These are phyloP conservation scores for Parascotia fuliginaria DNA, from an alignment of 2,888 invertebrate genomes.

Conservation along the genomic window DNA sequence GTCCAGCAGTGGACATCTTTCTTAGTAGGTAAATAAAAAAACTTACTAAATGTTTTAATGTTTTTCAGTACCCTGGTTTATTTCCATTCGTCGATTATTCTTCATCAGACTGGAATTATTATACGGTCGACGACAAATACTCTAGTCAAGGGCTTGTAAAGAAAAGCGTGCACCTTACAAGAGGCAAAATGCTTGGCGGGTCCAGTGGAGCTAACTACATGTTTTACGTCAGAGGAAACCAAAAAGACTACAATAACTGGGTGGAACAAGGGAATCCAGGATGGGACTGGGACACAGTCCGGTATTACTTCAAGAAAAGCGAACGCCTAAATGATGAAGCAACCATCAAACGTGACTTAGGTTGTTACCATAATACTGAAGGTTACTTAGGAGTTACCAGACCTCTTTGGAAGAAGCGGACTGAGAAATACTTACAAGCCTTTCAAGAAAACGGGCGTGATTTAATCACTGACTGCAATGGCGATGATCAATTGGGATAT, in stretches of 20 bases:
- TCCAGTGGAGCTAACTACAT: constrained; percentile 88
- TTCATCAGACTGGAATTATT: constrained; percentile 57
- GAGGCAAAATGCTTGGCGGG: constrained; percentile 89
- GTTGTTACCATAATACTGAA: constrained; percentile 50
- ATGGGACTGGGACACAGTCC: constrained; percentile 59
- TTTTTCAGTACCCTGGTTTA: constrained; percentile 59
- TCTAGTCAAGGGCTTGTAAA: constrained; percentile 52
- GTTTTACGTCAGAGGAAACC: constrained; percentile 88
- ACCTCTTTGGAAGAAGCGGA: constrained; percentile 57
- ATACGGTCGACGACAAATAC: constrained; percentile 53
- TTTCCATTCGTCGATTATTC: constrained; percentile 46
- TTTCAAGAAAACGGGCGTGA: constrained; percentile 50
- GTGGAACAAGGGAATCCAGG: constrained; percentile 82
- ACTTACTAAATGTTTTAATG: too few relatives aligned
- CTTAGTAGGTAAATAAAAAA: too few relatives aligned
- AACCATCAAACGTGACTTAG: constrained; percentile 53
- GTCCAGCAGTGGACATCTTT: too few relatives aligned
- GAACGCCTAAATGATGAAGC: constrained; percentile 32
- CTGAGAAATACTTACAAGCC: constrained; percentile 59
- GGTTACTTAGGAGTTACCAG: constrained; percentile 57
- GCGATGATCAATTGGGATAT: constrained; percentile 48
- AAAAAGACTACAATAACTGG: constrained; percentile 86
- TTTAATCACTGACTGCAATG: constrained; percentile 49
- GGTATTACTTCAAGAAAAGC: constrained; percentile 59
- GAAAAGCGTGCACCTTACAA: constrained; percentile 62